Evolutionary conservation across 92 coral and sea anemone genomes (phyloP), one percentile per base, ranked within the genome.

Genomic region (Palythoa heliodiscus): DNA sequence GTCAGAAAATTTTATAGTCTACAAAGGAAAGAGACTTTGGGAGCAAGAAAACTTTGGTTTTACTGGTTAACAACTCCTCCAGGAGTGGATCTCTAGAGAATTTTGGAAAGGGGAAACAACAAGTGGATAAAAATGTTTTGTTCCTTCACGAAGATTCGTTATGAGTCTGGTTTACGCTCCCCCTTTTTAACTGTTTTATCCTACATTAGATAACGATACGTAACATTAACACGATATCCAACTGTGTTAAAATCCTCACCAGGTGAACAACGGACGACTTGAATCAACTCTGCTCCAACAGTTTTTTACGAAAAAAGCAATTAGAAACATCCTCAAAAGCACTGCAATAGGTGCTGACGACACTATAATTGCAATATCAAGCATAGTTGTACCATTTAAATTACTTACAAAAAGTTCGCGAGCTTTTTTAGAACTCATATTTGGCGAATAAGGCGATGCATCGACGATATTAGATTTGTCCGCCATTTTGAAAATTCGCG

Each of bases 361-460:
- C 55, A 80, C 91, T 61, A 91, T 89, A 12, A 76, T 25, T 11
- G 92, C 81, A 48, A 96, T 90, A 84, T 96, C 99, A 8, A 86
- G 38, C 74, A 92, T 48, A 53, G 93, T 75, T 63, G 99, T 96
- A 1, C 99, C 99, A 82, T 96, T 96, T 54, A 94, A 87, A 87
- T 94, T 87, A 83, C 98, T 96, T 40, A 94, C 91, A 90, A 96
- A 96, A n/a, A 70, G 84, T 43, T 93, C 89, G 60, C 94, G 99
- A 15, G 92, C 72, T 61, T 94, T 88, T 82, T 89, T 91, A 75
- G 94, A 96, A 52, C 85, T 88, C 73, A 86, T 57, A 23, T 76
- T 74, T 85, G 61, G 3, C 14, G 12, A n/a, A 60, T 39, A 9
- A 29, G 16, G 35, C 13, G 47, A 77, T 54, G 38, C 20, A 24